phyloP scores from a whole-genome alignment of 1,140 invertebrate species.

The Caenorhabditis latens region DNA sequence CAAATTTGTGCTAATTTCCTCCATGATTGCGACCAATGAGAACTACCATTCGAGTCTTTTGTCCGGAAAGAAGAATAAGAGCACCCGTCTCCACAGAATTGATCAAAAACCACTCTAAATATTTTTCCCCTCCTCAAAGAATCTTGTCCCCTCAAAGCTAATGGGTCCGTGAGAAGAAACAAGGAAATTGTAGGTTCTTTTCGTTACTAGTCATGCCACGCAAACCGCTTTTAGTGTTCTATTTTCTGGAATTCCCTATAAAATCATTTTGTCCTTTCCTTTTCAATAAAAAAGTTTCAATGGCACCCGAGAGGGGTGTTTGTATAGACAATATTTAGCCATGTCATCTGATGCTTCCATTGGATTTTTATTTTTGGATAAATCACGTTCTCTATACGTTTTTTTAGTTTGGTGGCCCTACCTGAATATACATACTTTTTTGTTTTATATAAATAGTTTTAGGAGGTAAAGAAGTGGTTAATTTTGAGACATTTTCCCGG shows the following conservation, averaged over 20 bases:
- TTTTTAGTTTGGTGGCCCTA: no score
- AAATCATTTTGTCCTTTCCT: background rate
- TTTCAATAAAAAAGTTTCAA: background rate
- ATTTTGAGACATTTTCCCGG: no score
- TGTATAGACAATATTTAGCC: slow-evolving; percentile 9
- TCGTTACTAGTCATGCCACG: slow-evolving; percentile 36
- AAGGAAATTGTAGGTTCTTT: slow-evolving; percentile 3
- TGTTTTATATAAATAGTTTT: no score
- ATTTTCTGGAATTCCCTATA: background rate
- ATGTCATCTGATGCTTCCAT: background rate
- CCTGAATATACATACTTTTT: no score
- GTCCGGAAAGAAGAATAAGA: background rate
- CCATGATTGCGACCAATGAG: background rate
- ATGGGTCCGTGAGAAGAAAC: slow-evolving; percentile 48
- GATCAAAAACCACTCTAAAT: slow-evolving; percentile 24
- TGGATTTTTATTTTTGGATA: background rate
- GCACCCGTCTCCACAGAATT: no score
- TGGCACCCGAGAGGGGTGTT: no score
- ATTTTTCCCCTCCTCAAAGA: background rate
- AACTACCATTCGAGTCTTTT: slow-evolving; percentile 4
- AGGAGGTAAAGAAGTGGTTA: no score
- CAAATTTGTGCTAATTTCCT: background rate
- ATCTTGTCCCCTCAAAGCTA: background rate
- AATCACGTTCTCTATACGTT: background rate
- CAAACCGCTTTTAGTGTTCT: background rate